Evolutionary conservation across 1,140 invertebrate species (phyloP).

Genomic region (Samia ricini): DNA sequence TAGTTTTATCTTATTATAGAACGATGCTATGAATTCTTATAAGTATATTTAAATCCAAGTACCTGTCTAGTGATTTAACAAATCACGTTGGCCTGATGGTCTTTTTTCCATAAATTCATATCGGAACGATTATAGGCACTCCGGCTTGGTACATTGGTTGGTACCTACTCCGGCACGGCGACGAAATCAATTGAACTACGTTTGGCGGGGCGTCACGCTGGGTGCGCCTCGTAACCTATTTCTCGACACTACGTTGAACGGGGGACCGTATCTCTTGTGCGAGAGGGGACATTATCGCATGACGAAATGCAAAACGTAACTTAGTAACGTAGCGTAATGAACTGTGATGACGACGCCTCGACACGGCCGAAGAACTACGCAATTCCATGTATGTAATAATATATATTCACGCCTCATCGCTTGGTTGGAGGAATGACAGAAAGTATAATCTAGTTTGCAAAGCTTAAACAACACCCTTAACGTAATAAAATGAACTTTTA

Average conservation of each 20-base stretch:
- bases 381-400: background rate
- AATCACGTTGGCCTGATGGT: no score
- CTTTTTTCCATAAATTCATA: background rate
- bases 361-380: slow-evolving; percentile 43
- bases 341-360: slow-evolving; percentile 61
- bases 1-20: no score
- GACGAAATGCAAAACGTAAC: slow-evolving; percentile 25
- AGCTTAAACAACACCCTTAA: background rate
- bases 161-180: no score
- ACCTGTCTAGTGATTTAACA: no score
- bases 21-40: no score
- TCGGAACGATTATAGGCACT: background rate
- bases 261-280: slow-evolving; percentile 21
- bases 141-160: background rate
- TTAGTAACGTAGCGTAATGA: slow-evolving; percentile 62
- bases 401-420: background rate
- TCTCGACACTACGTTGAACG: slow-evolving; percentile 17
- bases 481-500: no score
- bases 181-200: slow-evolving; percentile 63
- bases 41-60: no score
- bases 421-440: background rate
- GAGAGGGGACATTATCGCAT: slow-evolving; percentile 30
- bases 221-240: slow-evolving; percentile 62
- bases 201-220: slow-evolving; percentile 55
- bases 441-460: background rate